Evolutionary conservation across 2,797 vertebrate species (phyloP).

Genomic region (Phoebastria nigripes): DNA sequence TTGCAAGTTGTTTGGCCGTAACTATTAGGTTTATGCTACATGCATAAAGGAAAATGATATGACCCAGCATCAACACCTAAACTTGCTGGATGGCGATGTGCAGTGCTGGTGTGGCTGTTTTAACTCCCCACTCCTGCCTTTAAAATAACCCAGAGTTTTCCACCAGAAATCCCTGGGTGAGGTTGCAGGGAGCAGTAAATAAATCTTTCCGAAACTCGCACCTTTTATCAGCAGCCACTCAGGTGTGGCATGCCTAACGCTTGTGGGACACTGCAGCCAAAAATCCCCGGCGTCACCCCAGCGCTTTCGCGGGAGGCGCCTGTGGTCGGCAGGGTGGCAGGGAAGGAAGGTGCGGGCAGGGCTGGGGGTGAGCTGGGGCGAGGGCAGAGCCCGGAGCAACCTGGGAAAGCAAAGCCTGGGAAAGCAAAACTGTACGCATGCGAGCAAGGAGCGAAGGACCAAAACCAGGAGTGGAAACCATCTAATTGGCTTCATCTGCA

Average conservation of each 20-base stretch:
- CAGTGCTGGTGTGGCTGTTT: background rate
- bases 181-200: background rate
- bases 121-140: background rate
- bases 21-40: background rate
- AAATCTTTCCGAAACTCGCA: background rate
- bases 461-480: background rate
- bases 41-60: background rate
- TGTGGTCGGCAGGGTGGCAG: background rate
- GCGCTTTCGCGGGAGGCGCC: background rate
- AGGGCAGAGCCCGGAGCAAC: background rate
- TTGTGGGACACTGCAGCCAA: background rate
- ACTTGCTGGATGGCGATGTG: background rate
- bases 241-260: background rate
- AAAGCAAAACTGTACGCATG: background rate
- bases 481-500: background rate
- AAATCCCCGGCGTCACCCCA: background rate
- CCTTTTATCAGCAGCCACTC: constrained; percentile 2
- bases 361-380: background rate
- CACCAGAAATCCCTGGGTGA: background rate
- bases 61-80: background rate
- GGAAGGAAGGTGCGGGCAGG: background rate
- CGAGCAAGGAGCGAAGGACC: background rate
- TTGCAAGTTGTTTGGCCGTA: background rate
- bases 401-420: background rate
- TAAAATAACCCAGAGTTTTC: background rate